These are phyloP conservation scores for Cynaeus angustus DNA, from an alignment of 2,888 invertebrate genomes.

Conservation along the genomic window DNA sequence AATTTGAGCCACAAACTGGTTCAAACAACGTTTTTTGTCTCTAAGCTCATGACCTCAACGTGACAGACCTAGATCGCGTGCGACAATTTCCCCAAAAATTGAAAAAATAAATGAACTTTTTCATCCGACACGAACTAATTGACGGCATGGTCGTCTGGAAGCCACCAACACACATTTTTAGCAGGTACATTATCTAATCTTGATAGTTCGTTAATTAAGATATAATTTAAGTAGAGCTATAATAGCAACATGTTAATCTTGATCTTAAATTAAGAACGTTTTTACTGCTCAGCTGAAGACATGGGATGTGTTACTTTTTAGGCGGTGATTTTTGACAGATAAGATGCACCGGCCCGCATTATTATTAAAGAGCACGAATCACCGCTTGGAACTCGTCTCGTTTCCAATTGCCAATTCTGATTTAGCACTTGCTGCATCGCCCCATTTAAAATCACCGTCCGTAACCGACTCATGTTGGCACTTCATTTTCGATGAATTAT, in stretches of 20 bases:
- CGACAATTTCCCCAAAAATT: constrained; percentile 44
- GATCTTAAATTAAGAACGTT: constrained; percentile 44
- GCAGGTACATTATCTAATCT: constrained; percentile 49
- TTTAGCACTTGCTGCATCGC: neutral
- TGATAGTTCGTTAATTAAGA: constrained; percentile 51
- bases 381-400: constrained; percentile 30
- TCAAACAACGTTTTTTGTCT: neutral
- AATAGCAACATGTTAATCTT: constrained; percentile 57
- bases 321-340: constrained; percentile 52
- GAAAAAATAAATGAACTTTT: constrained; percentile 41
- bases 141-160: constrained; percentile 22
- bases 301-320: constrained; percentile 39
- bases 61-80: constrained; percentile 24
- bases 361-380: constrained; percentile 52
- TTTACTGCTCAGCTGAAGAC: constrained; percentile 39
- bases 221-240: constrained; percentile 51
- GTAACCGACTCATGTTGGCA: constrained; percentile 45
- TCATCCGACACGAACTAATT: constrained; percentile 36
- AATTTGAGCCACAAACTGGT: too few relatives aligned
- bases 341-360: constrained; percentile 50
- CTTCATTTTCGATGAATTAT: constrained; percentile 31
- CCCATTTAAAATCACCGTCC: constrained; percentile 46
- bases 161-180: constrained; percentile 38
- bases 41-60: neutral
- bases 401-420: constrained; percentile 15